phyloP scores from a whole-genome alignment of 2,797 vertebrate genomes.

The Siniperca obscura region DNA sequence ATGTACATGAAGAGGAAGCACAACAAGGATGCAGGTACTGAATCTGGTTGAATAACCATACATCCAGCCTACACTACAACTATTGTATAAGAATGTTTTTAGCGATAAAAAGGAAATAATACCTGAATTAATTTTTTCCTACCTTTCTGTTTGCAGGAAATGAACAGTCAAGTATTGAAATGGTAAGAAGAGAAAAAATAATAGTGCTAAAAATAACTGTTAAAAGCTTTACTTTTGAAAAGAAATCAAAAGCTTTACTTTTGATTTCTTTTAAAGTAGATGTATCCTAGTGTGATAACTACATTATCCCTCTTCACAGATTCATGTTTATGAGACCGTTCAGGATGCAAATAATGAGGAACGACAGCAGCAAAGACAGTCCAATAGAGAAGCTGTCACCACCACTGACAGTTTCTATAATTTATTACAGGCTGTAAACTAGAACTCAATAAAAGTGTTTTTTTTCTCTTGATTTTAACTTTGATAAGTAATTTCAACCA shows the following conservation, averaged over 20 bases:
- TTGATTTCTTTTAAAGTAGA: not conserved
- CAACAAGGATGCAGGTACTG: constrained; percentile 52
- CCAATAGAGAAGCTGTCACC: constrained; percentile 13
- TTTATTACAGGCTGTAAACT: constrained; percentile 72
- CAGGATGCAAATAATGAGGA: constrained; percentile 38
- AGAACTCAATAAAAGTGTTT: not conserved
- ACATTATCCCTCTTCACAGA: constrained; percentile 43
- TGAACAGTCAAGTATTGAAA: constrained; percentile 38
- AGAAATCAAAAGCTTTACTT: not conserved
- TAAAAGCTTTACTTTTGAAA: not conserved
- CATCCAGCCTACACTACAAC: not conserved
- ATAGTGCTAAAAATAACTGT: not conserved
- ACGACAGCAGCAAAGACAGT: not conserved
- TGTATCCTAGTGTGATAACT: not conserved
- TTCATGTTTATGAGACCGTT: constrained; percentile 61
- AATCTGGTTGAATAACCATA: not conserved
- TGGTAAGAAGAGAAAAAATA: constrained; percentile 56
- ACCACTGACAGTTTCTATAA: constrained; percentile 60
- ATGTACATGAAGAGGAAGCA: constrained; percentile 56
- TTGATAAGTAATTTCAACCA: not conserved
- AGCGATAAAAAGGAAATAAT: not conserved
- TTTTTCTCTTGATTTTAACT: not conserved
- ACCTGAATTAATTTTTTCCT: not conserved
- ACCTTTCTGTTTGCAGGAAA: constrained; percentile 48
- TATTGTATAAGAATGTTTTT: not conserved